phyloP scores from a whole-genome alignment of 2,797 vertebrate genomes.

The Sebastes trivittatus region DNA sequence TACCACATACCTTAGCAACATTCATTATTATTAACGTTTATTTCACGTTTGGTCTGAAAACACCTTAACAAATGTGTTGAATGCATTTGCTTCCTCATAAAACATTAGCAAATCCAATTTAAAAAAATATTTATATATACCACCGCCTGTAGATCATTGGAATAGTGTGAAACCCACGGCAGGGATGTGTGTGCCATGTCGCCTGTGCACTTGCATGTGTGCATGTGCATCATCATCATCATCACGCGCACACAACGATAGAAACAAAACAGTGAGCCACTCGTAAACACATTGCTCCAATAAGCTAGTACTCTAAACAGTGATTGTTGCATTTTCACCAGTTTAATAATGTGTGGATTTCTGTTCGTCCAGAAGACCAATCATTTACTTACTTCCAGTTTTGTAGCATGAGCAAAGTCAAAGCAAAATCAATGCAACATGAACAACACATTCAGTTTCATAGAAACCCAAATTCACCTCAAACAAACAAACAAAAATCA shows the following conservation, averaged over 20 bases:
- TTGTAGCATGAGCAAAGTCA: not conserved
- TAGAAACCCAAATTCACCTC: conserved; percentile 14
- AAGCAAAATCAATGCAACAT: not conserved
- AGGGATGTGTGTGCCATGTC: not conserved
- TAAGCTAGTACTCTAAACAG: not conserved
- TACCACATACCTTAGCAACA: not conserved
- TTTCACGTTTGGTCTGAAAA: not conserved
- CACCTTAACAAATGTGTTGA: not conserved
- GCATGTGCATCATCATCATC: not conserved
- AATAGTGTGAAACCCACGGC: not conserved
- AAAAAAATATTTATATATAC: not conserved
- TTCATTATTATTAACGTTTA: not conserved
- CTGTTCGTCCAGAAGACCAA: not conserved
- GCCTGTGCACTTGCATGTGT: not conserved
- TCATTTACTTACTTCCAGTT: not conserved
- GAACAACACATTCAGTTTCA: conserved; percentile 3
- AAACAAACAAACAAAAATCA: not conserved
- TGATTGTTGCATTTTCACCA: not conserved
- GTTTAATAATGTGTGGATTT: not conserved
- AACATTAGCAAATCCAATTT: not conserved
- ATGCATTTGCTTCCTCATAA: not conserved
- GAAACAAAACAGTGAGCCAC: not conserved
- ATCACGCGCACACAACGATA: not conserved
- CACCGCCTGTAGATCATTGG: not conserved
- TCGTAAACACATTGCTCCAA: not conserved